Base-by-base conservation (phyloP, 2,113 vertebrate genomes). In the Epinephelus cyanopodus region DNA sequence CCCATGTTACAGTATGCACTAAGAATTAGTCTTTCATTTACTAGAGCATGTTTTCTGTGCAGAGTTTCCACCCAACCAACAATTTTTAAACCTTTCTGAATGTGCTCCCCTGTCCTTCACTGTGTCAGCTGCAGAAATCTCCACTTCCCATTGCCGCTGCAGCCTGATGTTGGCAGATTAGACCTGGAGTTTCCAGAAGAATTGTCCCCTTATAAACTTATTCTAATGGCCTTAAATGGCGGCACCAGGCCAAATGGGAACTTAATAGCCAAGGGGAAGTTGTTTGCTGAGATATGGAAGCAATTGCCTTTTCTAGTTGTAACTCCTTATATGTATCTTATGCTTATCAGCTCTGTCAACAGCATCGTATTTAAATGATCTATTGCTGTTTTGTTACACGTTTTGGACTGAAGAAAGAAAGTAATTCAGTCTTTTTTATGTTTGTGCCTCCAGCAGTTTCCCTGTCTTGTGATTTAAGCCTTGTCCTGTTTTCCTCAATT, bases 221-320 rank as follows among this genome's bases (percentile, higher is more conserved):
- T 61, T 76, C 81, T 89, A 87, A 90, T 89, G 69, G 65, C 69
- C 74, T 67, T 56, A 89, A 90, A 91, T 88, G 58, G 63, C 70
- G 77, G 58, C 60, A 77, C 70, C 76, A 66, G 45, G 52, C 64
- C 88, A 91, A 95, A 90, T 89, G 53, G 50, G 37, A 70, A 62
- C 57, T 66, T 75, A 74, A 81, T 79, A 82, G 82, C 86, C 80
- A 81, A 70, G 67, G 74, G 87, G 90, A 93, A 93, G 86, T 91
- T 79, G 65, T 93, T 91, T 80, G 60, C 70, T 27, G 84, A 76
- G 84, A 91, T 92, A 90, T 87, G 76, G 74, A 83, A 74, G 77
- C 61, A 86, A 87, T 87, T 71, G 69, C 69, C 73, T 75, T 74
- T 61, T 70, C 37, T 39, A 0, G 9, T 29, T 74, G 48, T 37